Conservation (phyloP, 2,113 vertebrate species). For the Eulemur macaco region DNA sequence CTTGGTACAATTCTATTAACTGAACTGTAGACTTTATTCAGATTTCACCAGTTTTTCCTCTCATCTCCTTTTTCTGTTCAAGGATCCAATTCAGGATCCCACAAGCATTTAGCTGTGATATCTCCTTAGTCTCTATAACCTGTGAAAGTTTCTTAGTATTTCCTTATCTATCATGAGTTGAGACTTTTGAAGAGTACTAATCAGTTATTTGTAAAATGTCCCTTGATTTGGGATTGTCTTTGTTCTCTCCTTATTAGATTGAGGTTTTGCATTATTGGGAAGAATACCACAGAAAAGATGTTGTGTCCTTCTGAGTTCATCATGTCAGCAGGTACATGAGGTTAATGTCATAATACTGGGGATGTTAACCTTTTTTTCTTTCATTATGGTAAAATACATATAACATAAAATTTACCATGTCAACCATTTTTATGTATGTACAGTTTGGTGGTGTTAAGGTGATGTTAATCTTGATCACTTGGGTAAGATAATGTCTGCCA, state of each 20-base stretch:
- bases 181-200: slow-evolving; percentile 35
- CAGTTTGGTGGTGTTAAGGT: background rate
- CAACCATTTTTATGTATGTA: slow-evolving; percentile 25
- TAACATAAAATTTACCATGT: background rate
- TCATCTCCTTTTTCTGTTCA: background rate
- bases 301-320: background rate
- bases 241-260: slow-evolving; percentile 41
- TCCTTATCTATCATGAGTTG: background rate
- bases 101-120: background rate
- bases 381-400: background rate
- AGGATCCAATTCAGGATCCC: background rate
- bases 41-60: background rate
- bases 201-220: background rate
- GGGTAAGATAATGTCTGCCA: slow-evolving; percentile 16
- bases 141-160: background rate
- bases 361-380: slow-evolving; percentile 1
- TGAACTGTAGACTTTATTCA: background rate
- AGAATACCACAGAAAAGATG: background rate
- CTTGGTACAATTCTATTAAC: background rate
- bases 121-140: background rate
- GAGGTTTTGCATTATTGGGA: background rate
- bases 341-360: background rate
- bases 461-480: background rate
- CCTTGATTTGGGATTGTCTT: background rate
- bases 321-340: background rate